Percentiles rank a stretch among this genome's conserved stretches.
These are phyloP conservation scores for Cyanistes caeruleus DNA, from an alignment of 2,113 vertebrate species.

Conservation along the genomic window DNA sequence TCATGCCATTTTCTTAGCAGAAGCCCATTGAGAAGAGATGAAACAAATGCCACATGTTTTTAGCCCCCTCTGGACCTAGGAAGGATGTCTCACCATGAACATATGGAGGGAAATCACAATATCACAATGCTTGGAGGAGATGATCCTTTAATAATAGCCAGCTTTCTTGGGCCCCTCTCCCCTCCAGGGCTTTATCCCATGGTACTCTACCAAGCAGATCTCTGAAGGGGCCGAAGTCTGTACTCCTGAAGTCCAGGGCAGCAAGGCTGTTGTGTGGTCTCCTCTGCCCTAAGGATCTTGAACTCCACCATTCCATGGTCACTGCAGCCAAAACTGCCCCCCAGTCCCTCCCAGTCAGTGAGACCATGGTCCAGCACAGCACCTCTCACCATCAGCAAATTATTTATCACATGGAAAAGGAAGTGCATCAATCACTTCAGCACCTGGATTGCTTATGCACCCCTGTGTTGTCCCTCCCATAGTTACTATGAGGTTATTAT, in stretches of 20 bases:
- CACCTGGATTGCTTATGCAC: background rate
- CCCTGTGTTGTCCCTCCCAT: background rate
- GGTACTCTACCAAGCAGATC: background rate
- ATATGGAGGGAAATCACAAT: background rate
- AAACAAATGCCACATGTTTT: background rate
- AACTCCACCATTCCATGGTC: background rate
- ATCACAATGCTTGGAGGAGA: background rate
- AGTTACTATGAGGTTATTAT: background rate
- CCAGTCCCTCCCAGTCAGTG: accelerated
- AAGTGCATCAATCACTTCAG: background rate
- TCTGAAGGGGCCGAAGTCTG: background rate
- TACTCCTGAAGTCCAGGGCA: background rate
- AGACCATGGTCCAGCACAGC: background rate
- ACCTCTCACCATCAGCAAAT: background rate
- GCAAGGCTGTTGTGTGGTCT: accelerated
- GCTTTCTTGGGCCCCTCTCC: background rate
- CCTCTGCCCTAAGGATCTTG: background rate
- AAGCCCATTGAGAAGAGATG: background rate
- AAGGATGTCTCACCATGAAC: background rate
- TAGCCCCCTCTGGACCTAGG: background rate
- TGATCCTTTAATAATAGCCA: background rate
- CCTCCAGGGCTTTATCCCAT: background rate
- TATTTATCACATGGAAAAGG: background rate
- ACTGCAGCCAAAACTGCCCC: background rate
- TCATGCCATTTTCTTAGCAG: background rate